Evolutionary conservation across 2,797 vertebrate species (phyloP), one percentile per base, ranked within the genome.

Genomic region (Sebastes baramenuke): DNA sequence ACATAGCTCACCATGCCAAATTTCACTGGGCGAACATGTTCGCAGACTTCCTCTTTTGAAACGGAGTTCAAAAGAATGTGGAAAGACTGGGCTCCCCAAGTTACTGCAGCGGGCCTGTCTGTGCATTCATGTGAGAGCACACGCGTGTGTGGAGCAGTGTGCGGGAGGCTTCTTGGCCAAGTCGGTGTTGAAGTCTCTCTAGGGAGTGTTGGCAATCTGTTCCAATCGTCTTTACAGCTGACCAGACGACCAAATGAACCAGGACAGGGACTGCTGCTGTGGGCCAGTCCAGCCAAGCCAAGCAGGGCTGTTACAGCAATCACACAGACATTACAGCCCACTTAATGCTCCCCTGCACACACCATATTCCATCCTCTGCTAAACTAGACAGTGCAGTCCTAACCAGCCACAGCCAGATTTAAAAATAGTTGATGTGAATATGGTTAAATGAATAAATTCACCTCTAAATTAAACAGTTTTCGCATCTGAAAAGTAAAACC

Each of bases 181-280:
- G 92, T 92, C 90, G 86, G 91, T 94, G 93, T 93, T 92, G 93
- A 92, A 93, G 92, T 92, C 92, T 95, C 93, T 95, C 92, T 89
- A 91, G 94, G 93, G 94, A 94, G 91, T 91, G 92, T 93, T 94
- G 92, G 93, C 94, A 94, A 94, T 94, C 93, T 95, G 94, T 94
- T 95, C 93, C 93, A 93, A 94, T 94, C 90, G 92, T 93, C 93
- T 95, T 95, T 94, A 95, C 94, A 95, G 92, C 91, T 94, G 94
- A 95, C 93, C 94, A 94, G 92, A 94, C 88, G 91, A 94, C 92
- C 93, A 94, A 94, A 94, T 91, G 93, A 94, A 94, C 90, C 92
- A 94, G 92, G 94, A 93, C 94, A 94, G 94, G 90, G 89, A 91
- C 93, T 87, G 92, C 93, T 93, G 93, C 93, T 94, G 89, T 92